Evolutionary conservation across 2,113 vertebrate genomes (phyloP).

Genomic region (Fregata magnificens): DNA sequence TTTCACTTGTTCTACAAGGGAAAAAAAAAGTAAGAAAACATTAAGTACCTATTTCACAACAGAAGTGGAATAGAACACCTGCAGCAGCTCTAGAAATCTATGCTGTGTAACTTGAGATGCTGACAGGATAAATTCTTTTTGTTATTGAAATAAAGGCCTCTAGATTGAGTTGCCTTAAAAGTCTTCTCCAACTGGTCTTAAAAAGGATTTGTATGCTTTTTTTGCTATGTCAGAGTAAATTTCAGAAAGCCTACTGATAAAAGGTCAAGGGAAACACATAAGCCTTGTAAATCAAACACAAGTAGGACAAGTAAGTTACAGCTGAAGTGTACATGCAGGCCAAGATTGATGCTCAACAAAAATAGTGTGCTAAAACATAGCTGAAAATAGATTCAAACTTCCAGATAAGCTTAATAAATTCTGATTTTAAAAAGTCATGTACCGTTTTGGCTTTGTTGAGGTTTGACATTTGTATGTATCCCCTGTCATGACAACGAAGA

Average conservation of each 20-base stretch:
- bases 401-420: rapidly evolving
- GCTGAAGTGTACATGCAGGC: background rate
- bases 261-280: background rate
- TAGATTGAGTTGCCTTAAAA: background rate
- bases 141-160: background rate
- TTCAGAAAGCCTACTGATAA: background rate
- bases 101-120: background rate
- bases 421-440: background rate
- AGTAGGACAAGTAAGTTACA: background rate
- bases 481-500: constrained; percentile 79
- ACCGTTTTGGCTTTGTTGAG: constrained; percentile 96
- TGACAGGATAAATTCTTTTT: background rate
- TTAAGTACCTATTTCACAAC: background rate
- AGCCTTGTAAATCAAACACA: background rate
- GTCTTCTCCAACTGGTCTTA: background rate
- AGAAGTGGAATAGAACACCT: background rate
- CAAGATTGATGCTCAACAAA: background rate
- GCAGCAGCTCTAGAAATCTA: background rate
- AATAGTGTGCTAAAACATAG: background rate
- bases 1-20: background rate
- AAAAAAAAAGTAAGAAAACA: background rate
- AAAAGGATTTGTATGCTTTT: background rate
- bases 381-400: background rate
- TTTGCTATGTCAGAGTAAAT: background rate
- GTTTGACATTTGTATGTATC: constrained; percentile 92